Percentiles rank a stretch among this genome's conserved stretches.
These are phyloP conservation scores for Chondrosia reniformis DNA, from an alignment of 37 sponge, comb jelly and placozoan genomes.

Conservation along the genomic window DNA sequence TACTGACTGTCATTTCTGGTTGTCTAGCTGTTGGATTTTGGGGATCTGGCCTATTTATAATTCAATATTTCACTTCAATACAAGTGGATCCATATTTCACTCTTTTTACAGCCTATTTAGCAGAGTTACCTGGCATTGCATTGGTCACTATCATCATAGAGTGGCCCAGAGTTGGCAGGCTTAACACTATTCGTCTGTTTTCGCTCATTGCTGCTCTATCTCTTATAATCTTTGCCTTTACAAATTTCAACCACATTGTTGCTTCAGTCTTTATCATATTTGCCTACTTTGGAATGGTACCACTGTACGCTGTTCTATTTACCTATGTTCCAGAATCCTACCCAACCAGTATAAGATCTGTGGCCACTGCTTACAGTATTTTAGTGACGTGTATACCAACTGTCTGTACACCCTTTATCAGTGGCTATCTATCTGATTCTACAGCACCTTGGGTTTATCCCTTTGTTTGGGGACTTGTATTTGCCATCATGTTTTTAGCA, in stretches of 20 bases:
- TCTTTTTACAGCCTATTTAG: constrained; percentile 24
- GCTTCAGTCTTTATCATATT: constrained; percentile 36
- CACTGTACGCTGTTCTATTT: constrained; percentile 33
- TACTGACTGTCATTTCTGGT: constrained; percentile 1
- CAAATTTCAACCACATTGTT: constrained; percentile 18
- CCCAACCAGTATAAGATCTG: constrained; percentile 38
- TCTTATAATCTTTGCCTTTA: constrained; percentile 35
- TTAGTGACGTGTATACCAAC: neutral
- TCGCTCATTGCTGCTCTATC: constrained; percentile 3
- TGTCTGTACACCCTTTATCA: constrained; percentile 17
- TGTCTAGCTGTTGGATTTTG: constrained; percentile 14
- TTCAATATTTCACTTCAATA: constrained; percentile 15
- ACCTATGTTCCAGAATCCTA: constrained; percentile 56
- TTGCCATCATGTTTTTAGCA: constrained; percentile 24
- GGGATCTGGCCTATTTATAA: constrained; percentile 34
- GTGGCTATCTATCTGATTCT: constrained; percentile 25
- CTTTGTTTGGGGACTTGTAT: constrained; percentile 28
- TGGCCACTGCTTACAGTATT: constrained; percentile 10
- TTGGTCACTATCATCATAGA: constrained; percentile 57
- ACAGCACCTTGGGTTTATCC: constrained; percentile 45
- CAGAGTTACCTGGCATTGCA: constrained; percentile 52
- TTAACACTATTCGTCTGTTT: constrained; percentile 46
- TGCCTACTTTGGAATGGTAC: constrained; percentile 40
- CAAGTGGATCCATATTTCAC: constrained; percentile 41
- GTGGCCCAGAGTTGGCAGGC: constrained; percentile 50